Evolutionary conservation across 1,140 invertebrate species (phyloP), one percentile per base, ranked within the genome.

Genomic region (Drosophila pectinifera): DNA sequence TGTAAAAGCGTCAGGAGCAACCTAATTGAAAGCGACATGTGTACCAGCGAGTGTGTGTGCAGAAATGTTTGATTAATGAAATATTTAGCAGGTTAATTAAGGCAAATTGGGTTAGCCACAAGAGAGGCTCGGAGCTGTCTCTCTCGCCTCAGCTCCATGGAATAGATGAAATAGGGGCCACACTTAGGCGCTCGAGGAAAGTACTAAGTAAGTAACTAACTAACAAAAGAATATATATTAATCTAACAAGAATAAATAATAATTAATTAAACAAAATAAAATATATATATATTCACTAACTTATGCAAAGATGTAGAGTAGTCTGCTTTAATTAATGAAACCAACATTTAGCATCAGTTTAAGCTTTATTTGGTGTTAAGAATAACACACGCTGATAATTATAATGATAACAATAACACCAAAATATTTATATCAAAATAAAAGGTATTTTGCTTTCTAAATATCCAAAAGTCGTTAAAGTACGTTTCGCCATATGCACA

Each of bases 21-120:
- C 61, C 62, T 83, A 83, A 83, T 83, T 83, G 80, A 83, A 83
- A 83, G 62, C 59, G 56, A 75, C 38, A 28, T 36, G 22, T 34
- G 28, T 51, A 18, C 46, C 46, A 0, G 26, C 2, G 26, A 49
- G 46, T 31, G 39, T 34, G 78, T 39, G 73, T 63, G 59, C 59
- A 43, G 64, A 45, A 62, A 56, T 75, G 78, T 81, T 84, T 88
- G 84, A 54, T 57, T 77, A 74, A 88, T 89, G 79, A 89, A 89
- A 88, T 89, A 88, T 88, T 76, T 72, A 84, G 64, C 73, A 78
- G 76, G 84, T 89, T 88, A 88, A 88, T 88, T 88, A 88, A 88
- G 82, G 84, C 64, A 89, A 89, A 89, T 89, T 84, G 88, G 85
- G 73, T 89, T 88, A 78, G 76, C 80, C 83, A 68, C 82, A 64